Evolutionary conservation across 2,113 vertebrate genomes (phyloP), one percentile per base, ranked within the genome.

Genomic region (Hystrix cristata): DNA sequence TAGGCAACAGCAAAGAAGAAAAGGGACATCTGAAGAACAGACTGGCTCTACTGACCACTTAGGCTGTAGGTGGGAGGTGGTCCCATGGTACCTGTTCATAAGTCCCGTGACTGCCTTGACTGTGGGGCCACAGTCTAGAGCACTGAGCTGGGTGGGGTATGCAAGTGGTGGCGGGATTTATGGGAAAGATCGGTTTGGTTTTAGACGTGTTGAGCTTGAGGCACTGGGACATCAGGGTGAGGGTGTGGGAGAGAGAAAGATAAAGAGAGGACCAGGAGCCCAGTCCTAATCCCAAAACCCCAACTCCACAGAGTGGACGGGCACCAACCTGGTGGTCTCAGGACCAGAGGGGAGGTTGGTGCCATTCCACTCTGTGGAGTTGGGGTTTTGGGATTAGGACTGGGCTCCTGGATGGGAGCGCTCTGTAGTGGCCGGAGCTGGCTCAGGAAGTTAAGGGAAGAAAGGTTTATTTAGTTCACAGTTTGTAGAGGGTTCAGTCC

Each of bases 381-480:
- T 48, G 15, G 67, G 11, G 29, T 43, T 78, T 59, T 19, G 72
- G 23, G 27, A 25, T 78, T 69, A 16, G 12, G 11, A 43, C 14
- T 0, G 0, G 80, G 29, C 16, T 53, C 0, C 0, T 5, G n/a
- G 7, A 0, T 53, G 34, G 18, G 29, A 0, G 14, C 16, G 31
- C 19, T 51, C 71, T 7, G 0, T 2, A 5, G 38, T 31, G 1
- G 6, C 19, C 0, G 0, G 9, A 55, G 34, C 34, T 18, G 43
- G 27, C 7, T 57, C 27, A 43, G 81, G 19, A 27, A 38, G 38
- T 38, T 38, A 38, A 38, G 38, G 38, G 38, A 38, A 38, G 38
- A 38, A 38, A 38, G 38, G 38, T 38, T 38, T 38, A 38, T 38
- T 38, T 38, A 38, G 38, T 38, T 38, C 38, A 38, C 38, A 38